Percentiles rank a stretch among this genome's conserved stretches.
Conservation (phyloP, 2,888 invertebrate genomes). For the Bombylius major region DNA sequence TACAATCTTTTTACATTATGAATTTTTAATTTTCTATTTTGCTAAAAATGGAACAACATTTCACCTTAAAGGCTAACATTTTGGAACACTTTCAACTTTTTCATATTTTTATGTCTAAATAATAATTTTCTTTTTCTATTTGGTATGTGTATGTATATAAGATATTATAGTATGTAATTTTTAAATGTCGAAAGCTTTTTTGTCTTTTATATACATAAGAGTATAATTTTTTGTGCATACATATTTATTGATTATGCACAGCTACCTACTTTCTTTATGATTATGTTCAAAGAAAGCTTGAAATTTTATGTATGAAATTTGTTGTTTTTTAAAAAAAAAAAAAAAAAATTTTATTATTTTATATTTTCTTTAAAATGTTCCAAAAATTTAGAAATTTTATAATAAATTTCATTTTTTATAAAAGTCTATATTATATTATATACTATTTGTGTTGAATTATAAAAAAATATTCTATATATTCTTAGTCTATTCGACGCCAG, state of each 20-base stretch:
- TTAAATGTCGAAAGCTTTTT: neutral
- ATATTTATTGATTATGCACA: no score
- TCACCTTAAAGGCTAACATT: neutral
- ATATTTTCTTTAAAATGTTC: no score
- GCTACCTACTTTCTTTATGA: no score
- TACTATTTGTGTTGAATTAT: no score
- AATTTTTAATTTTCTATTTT: neutral
- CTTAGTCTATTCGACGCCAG: constrained; percentile 11
- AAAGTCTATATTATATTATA: no score
- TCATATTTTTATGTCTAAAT: neutral
- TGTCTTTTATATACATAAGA: neutral
- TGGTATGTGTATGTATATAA: neutral
- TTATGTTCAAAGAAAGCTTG: no score
- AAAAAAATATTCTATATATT: neutral
- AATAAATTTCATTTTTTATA: no score
- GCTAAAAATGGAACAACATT: neutral
- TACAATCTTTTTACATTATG: neutral
- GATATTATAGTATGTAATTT: no score
- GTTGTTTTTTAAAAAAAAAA: no score
- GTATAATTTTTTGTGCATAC: neutral
- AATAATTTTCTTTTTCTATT: neutral
- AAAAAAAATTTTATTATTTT: no score
- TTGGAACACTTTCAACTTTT: neutral
- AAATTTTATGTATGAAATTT: no score
- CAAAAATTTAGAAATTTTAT: no score